A percentile compares a stretch with the other conserved stretches of the same genome.
phyloP scores from a whole-genome alignment of 2,113 vertebrate species.

The Onychostoma macrolepis region DNA sequence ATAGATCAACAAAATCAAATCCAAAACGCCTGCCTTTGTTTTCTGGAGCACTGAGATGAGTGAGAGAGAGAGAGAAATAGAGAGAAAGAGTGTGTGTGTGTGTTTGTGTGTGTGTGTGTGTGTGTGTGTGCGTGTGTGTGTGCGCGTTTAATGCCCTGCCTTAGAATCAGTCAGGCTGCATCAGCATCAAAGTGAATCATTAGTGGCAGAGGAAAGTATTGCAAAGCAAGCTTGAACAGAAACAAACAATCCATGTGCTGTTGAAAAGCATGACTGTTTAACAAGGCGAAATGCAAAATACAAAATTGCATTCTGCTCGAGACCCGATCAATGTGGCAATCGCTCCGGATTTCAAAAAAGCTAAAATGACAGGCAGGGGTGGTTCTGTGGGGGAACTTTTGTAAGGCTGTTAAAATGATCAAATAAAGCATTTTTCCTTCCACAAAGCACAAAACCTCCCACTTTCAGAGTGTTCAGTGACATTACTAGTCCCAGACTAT shows the following conservation, averaged over 20 bases:
- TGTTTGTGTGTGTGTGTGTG: neutral
- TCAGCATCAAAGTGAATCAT: slow-evolving; percentile 68
- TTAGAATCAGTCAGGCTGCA: slow-evolving; percentile 65
- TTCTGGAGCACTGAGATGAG: slow-evolving; percentile 3
- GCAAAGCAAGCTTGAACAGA: slow-evolving; percentile 18
- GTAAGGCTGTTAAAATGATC: neutral
- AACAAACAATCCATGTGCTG: slow-evolving; percentile 13
- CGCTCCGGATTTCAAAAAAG: slow-evolving; percentile 1
- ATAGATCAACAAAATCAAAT: slow-evolving; percentile 5
- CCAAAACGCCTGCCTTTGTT: slow-evolving; percentile 9
- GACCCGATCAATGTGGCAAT: neutral
- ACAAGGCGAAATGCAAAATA: slow-evolving; percentile 38
- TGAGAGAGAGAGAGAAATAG: too few relatives aligned
- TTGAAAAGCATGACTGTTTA: slow-evolving; percentile 29
- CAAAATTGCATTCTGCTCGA: neutral
- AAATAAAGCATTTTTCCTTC: neutral
- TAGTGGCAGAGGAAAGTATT: slow-evolving; percentile 41
- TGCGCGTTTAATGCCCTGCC: slow-evolving; percentile 64
- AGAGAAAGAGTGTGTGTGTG: neutral
- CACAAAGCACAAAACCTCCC: neutral
- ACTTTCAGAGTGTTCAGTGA: neutral
- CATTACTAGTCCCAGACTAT: neutral
- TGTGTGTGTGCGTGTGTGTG: slow-evolving; percentile 2
- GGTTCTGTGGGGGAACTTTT: neutral
- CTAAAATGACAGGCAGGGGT: neutral